Evolutionary conservation across 2,113 vertebrate species (phyloP).

Genomic region (Riparia riparia): DNA sequence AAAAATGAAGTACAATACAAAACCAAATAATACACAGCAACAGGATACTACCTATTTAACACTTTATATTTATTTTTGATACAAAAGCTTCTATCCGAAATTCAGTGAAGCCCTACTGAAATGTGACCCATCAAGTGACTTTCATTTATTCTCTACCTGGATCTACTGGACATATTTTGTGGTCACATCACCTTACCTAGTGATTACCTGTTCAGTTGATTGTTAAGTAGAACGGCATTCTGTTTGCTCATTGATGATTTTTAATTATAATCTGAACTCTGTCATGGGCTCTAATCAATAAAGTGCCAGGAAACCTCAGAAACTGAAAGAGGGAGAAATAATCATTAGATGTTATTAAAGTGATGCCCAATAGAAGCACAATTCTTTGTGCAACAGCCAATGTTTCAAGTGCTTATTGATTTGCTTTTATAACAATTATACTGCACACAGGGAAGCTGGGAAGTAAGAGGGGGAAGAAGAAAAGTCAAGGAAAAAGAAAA

Average conservation of each 20-base stretch:
- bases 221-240: constrained; percentile 36
- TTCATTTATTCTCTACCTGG: constrained; percentile 3
- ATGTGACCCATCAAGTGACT: not conserved
- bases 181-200: not conserved
- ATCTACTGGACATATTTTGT: constrained; percentile 4
- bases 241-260: constrained; percentile 45
- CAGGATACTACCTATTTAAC: not conserved
- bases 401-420: constrained; percentile 76
- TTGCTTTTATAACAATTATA: constrained; percentile 66
- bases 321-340: constrained; percentile 49
- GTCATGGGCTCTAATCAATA: constrained; percentile 63
- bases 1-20: too few relatives aligned
- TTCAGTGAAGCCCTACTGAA: not conserved
- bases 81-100: not conserved
- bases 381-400: constrained; percentile 51
- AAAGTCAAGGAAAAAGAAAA: not conserved
- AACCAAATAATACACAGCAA: too few relatives aligned
- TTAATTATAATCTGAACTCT: constrained; percentile 68
- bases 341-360: constrained; percentile 73
- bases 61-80: not conserved
- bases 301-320: constrained; percentile 39
- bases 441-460: not conserved
- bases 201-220: constrained; percentile 15
- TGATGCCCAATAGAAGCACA: constrained; percentile 42
- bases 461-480: not conserved